Conservation (phyloP, 2,113 vertebrate genomes). For the Pachycephala philippinensis region DNA sequence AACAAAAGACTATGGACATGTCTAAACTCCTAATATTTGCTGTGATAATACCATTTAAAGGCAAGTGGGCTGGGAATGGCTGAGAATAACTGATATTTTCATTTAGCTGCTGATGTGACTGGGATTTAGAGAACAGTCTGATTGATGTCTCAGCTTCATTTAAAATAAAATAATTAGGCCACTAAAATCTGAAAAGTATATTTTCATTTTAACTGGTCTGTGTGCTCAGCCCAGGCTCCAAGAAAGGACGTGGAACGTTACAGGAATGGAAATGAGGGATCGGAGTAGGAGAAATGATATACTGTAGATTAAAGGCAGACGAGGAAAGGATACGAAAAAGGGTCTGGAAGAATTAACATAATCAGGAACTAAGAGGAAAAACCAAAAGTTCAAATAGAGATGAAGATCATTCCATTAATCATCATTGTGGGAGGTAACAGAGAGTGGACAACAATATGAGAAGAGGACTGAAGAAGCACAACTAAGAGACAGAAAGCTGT, state of each 20-base stretch:
- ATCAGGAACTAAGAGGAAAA: constrained; percentile 69
- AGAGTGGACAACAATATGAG: constrained; percentile 42
- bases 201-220: constrained; percentile 68
- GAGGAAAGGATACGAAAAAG: constrained; percentile 63
- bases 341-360: constrained; percentile 68
- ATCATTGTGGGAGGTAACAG: constrained; percentile 55
- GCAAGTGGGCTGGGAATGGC: constrained; percentile 49
- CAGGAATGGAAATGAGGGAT: constrained; percentile 61
- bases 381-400: constrained; percentile 63
- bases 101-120: constrained; percentile 58
- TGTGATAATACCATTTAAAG: constrained; percentile 66
- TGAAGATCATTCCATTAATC: constrained; percentile 61
- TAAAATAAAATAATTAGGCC: constrained; percentile 70
- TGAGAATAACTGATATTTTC: constrained; percentile 63
- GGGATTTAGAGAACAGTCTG: constrained; percentile 55
- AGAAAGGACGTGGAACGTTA: constrained; percentile 10
- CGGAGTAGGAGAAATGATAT: constrained; percentile 36
- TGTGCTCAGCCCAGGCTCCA: constrained; percentile 32
- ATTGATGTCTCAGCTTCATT: constrained; percentile 59
- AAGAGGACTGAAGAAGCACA: neutral
- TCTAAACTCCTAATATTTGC: constrained; percentile 63
- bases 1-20: constrained; percentile 52
- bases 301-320: constrained; percentile 62
- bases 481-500: constrained; percentile 10
- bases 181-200: constrained; percentile 66